Evolutionary conservation across 2,113 vertebrate genomes (phyloP), one percentile per base, ranked within the genome.

Genomic region (Pycnonotus jocosus): DNA sequence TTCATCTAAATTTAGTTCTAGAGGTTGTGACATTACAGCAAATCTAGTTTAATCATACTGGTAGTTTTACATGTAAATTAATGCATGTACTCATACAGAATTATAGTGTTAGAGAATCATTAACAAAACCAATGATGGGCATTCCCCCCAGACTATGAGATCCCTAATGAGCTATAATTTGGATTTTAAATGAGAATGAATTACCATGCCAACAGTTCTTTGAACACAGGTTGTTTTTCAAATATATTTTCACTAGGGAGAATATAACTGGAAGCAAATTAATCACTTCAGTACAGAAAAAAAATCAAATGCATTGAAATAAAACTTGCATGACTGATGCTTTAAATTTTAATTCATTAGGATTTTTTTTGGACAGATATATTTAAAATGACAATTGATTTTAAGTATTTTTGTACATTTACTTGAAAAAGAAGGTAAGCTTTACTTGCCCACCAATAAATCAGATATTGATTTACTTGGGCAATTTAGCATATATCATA

Each of bases 141-240:
- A 93, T 87, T 97, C 78, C 81, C 94, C 33, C 9, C 25, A 85
- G 96, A 96, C 69, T 91, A 69, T 54, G 24, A 31, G 53, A 84
- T 93, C 84, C 78, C 25, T 89, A 95, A 92, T 4, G 66, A 95
- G 38, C 11, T 82, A 45, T 78, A 69, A 85, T 92, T 96, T 87
- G 51, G 84, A 79, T 93, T 96, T 95, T 61, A 97, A 95, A 92
- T 93, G 44, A 91, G 80, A 81, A 94, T 84, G 81, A 93, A 95
- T 91, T 93, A 91, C 20, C 70, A 44, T 80, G 28, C 65, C 69
- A 79, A 69, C 25, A 76, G 51, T 82, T 91, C 65, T 93, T 92
- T 87, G 73, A 95, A 91, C 74, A 85, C 48, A 87, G 45, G 62
- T 85, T 95, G 73, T 79, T 97, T 96, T 87, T 69, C 0, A 0